Base-by-base conservation (phyloP, 1,140 invertebrate genomes). In the Acyrthosiphon pisum region DNA sequence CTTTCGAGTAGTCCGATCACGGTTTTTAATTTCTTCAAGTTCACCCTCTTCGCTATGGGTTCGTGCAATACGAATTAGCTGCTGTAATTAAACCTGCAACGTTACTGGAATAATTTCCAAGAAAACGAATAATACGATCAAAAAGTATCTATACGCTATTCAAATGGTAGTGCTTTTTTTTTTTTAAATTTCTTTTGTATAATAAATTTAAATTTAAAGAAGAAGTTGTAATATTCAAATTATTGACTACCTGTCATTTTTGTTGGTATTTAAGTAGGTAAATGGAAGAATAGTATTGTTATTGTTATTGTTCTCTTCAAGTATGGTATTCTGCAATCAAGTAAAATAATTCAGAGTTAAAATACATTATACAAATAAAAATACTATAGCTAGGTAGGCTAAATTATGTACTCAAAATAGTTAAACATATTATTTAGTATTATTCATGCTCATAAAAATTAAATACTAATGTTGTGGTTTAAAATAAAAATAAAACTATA, bases 11-110 rank as follows among this genome's bases (percentile, higher is more conserved):
- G 81, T 93, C 91, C 22, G 91, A 93, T 93, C 91, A 93, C 91
- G 91, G 91, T 93, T 84, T 93, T 93, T 84, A 93, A 93, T 93
- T 93, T 93, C 84, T 84, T 35, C 89, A 53, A 53, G 48, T 56
- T 89, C 87, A 56, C 35, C 50, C 48, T 26, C 48, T 41, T 14
- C 35, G 20, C 48, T 89, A 1, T n/a, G n/a, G 26, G 20, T 56
- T 53, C 22, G 14, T 23, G 53, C 53, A 68, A 60, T 68, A n/a
- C 35, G 91, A 86, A 93, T 93, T 93, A 93, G 91, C 48, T 41
- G n/a, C 23, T 93, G 91, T 56, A 93, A 93, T 93, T 86, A 93
- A 93, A 53, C 48, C 44, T 84, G 30, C 46, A 93, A 93, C 91
- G 91, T 86, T 86, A 83, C 81, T 37, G 81, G 91, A 93, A 93